These are phyloP conservation scores for Pandemis corylana DNA, from an alignment of 2,888 invertebrate species.

Conservation along the genomic window DNA sequence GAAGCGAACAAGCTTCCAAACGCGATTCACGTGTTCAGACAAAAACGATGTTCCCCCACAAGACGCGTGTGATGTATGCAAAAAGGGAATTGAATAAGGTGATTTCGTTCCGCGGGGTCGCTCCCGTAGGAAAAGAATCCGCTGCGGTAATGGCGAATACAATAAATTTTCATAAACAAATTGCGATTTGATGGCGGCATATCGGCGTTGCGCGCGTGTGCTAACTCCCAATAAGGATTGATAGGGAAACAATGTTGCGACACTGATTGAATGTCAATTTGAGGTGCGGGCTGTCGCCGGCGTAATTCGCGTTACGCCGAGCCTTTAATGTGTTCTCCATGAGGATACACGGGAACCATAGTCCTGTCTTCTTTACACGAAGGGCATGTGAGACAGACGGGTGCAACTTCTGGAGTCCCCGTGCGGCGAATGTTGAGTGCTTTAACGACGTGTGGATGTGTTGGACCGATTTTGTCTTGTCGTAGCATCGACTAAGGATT, in stretches of 20 bases:
- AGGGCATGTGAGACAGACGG: conserved; percentile 12
- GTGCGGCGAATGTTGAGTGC: conserved; percentile 48
- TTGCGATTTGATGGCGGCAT: conserved; percentile 83
- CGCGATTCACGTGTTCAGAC: conserved; percentile 83
- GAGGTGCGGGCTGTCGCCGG: conserved; percentile 56
- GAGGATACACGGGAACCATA: conserved; percentile 8
- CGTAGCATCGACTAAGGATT: conserved; percentile 34
- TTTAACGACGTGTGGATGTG: conserved; percentile 72
- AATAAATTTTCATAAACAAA: conserved; percentile 86
- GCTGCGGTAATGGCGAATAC: conserved; percentile 82
- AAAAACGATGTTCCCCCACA: conserved; percentile 75
- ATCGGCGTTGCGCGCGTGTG: conserved; percentile 73
- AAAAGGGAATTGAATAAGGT: conserved; percentile 85
- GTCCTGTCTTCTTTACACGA: conserved; percentile 22
- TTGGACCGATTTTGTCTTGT: conserved; percentile 23
- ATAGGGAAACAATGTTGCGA: conserved; percentile 83
- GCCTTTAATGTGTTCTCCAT: conserved; percentile 30
- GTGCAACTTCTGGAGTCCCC: conserved; percentile 4
- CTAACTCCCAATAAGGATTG: conserved; percentile 82
- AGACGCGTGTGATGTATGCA: conserved; percentile 83
- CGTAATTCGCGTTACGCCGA: conserved; percentile 67
- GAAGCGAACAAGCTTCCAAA: conserved; percentile 79
- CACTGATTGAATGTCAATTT: conserved; percentile 85
- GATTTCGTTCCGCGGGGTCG: conserved; percentile 82
- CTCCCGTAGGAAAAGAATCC: conserved; percentile 83